Evolutionary conservation across 2,888 invertebrate species (phyloP).

Genomic region (Eucera pruinosa): DNA sequence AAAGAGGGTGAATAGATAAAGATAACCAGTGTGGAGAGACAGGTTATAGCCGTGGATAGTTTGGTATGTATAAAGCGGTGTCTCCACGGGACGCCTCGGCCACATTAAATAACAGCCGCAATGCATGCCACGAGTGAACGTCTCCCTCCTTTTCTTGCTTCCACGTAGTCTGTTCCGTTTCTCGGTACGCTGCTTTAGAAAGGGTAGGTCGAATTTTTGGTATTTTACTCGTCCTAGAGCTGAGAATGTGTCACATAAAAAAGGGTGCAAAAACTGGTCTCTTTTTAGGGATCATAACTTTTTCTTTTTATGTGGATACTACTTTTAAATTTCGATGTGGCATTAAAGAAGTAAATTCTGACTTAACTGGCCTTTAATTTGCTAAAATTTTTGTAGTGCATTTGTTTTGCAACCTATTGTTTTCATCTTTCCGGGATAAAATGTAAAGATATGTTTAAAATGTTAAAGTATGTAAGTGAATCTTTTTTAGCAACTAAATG

Average conservation of each 20-base stretch:
- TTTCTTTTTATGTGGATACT: not conserved
- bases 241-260: not conserved
- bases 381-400: too few relatives aligned
- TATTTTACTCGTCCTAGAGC: conserved; percentile 10
- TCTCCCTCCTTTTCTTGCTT: not conserved
- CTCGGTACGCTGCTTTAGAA: not conserved
- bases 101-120: conserved; percentile 46
- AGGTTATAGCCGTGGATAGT: conserved; percentile 49
- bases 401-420: too few relatives aligned
- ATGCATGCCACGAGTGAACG: conserved; percentile 24
- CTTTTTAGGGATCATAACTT: not conserved
- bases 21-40: conserved; percentile 45
- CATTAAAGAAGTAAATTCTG: too few relatives aligned
- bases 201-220: conserved; percentile 14
- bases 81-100: conserved; percentile 50
- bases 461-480: too few relatives aligned
- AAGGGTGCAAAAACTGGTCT: not conserved
- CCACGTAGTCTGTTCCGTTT: not conserved
- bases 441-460: too few relatives aligned
- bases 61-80: conserved; percentile 60
- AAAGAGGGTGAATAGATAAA: conserved; percentile 37
- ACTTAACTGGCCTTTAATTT: too few relatives aligned
- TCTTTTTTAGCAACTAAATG: too few relatives aligned
- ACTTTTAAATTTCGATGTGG: too few relatives aligned
- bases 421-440: too few relatives aligned